Conservation (phyloP, 2,888 invertebrate genomes). For the Ariolimax columbianus region DNA sequence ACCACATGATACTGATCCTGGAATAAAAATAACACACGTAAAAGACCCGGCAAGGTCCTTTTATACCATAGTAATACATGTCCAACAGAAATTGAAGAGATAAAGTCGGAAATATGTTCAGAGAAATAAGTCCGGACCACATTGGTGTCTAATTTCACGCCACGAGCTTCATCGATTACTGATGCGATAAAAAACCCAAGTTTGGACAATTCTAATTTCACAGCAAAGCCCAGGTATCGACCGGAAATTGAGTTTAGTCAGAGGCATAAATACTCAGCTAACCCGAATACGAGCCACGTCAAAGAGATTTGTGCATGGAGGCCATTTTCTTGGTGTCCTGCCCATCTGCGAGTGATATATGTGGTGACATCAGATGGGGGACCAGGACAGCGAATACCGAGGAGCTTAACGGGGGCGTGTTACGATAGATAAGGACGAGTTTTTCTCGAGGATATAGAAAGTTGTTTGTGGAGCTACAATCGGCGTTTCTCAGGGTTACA, state of each 20-base stretch:
- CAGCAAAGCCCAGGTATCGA: slow-evolving; percentile 32
- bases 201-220: slow-evolving; percentile 37
- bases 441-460: too few species aligned
- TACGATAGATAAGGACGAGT: too few species aligned
- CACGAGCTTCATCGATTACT: slow-evolving; percentile 16
- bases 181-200: slow-evolving; percentile 30
- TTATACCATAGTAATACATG: too few species aligned
- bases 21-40: too few species aligned
- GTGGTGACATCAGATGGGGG: not conserved
- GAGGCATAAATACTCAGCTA: slow-evolving; percentile 25
- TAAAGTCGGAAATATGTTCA: not conserved
- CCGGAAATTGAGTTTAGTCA: slow-evolving; percentile 37
- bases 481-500: too few species aligned
- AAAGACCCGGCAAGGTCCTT: too few species aligned
- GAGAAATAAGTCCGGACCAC: not conserved
- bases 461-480: too few species aligned
- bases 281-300: slow-evolving; percentile 16
- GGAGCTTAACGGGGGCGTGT: too few species aligned
- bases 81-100: slow-evolving; percentile 10
- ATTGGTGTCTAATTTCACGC: slow-evolving; percentile 30
- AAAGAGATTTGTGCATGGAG: not conserved
- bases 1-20: too few species aligned
- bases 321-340: not conserved
- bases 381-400: not conserved
- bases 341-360: slow-evolving; percentile 13